Evolutionary conservation across 2,113 vertebrate genomes (phyloP), one percentile per base, ranked within the genome.

Genomic region (Scartelaos histophorus): DNA sequence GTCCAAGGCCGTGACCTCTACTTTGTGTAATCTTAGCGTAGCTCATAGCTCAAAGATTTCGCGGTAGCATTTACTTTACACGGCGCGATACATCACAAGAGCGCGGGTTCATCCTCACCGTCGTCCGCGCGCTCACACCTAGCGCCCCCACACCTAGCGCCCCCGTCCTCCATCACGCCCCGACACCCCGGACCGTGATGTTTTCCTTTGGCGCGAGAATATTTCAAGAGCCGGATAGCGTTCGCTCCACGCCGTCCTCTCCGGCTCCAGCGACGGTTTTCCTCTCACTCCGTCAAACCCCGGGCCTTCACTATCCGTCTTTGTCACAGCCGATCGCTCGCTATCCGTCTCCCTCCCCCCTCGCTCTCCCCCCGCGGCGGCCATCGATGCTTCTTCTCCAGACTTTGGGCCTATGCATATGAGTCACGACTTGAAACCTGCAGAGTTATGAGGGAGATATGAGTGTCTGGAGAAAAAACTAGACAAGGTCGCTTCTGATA

Each of bases 151-250:
- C 75, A 21, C 74, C 35, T 11, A 78, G 71, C 71, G 73, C 81
- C 75, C 66, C 15, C 12, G 49, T 87, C 83, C 69, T 90, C 79
- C 87, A 87, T 90, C 85, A 88, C 80, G 21, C 73, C 82, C 47
- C 85, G 89, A 90, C 89, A 87, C 83, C 82, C 75, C 76, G 76
- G 77, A 80, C 83, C 78, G 87, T 81, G 89, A 87, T 87, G 85
- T 89, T 82, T 86, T 82, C 80, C 82, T 87, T 87, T 82, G 85
- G 79, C 86, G 67, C 38, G 76, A 73, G 85, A 78, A 81, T 84
- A 85, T 84, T 82, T 87, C 81, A 81, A 82, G 70, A 76, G 29
- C 85, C 75, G 86, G 89, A 89, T 86, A 71, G 82, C 69, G 21
- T 43, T 85, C 84, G 58, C 71, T 82, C 76, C 75, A 65, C 35